Evolutionary conservation across 1,140 invertebrate species (phyloP).

Genomic region (Cyclina sinensis): DNA sequence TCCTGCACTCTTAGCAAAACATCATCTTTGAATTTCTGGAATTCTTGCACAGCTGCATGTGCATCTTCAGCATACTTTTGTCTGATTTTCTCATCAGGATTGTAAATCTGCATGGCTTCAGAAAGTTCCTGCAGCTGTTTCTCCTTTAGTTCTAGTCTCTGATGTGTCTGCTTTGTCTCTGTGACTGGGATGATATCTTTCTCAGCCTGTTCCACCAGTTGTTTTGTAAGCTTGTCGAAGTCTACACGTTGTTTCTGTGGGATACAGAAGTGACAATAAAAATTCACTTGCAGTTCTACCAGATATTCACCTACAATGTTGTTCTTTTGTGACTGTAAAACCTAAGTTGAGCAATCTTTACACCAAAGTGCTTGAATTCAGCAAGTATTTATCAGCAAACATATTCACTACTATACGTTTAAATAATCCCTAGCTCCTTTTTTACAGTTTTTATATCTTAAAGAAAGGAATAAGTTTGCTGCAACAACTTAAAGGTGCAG

Average conservation of each 20-base stretch:
- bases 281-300: too few relatives aligned
- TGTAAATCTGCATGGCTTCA: constrained; percentile 81
- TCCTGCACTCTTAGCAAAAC: constrained; percentile 79
- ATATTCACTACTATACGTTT: too few relatives aligned
- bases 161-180: constrained; percentile 80
- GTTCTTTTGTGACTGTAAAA: too few relatives aligned
- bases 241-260: constrained; percentile 78
- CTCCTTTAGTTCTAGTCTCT: constrained; percentile 80
- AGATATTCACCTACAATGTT: too few relatives aligned
- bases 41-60: constrained; percentile 74
- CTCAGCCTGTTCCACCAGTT: constrained; percentile 77
- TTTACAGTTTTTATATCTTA: too few relatives aligned
- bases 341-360: too few relatives aligned
- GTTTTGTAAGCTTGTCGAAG: constrained; percentile 81
- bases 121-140: constrained; percentile 83
- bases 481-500: too few relatives aligned
- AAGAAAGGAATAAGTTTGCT: too few relatives aligned
- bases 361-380: too few relatives aligned
- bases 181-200: constrained; percentile 76
- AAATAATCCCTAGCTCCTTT: too few relatives aligned
- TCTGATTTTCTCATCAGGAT: constrained; percentile 78
- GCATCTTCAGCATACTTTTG: constrained; percentile 82
- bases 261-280: too few relatives aligned
- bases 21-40: constrained; percentile 75
- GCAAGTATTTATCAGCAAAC: too few relatives aligned